A percentile compares a stretch with the other conserved stretches of the same genome.
Conservation (phyloP, 2,888 invertebrate species). For the Lydus trimaculatus region DNA sequence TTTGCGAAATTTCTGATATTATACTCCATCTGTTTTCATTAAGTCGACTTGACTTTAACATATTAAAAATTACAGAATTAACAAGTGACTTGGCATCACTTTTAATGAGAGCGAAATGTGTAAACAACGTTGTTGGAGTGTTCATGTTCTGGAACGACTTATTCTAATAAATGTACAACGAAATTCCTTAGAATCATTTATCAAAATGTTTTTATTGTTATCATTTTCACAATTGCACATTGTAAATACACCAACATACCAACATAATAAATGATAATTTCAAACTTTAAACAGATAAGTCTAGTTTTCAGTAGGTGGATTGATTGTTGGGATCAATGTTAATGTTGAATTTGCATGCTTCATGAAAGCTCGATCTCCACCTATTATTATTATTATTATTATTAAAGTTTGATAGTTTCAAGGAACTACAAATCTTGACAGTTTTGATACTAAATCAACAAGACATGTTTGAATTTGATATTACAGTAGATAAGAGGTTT, state of each 20-base stretch:
- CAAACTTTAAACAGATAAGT: not conserved
- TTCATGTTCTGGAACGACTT: too few species aligned
- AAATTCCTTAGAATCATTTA: not conserved
- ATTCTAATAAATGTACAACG: not conserved
- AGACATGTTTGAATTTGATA: conserved; percentile 16
- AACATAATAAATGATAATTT: not conserved
- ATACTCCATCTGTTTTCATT: not conserved
- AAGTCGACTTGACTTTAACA: too few species aligned
- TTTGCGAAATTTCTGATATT: not conserved
- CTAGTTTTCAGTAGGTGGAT: not conserved
- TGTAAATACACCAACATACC: not conserved
- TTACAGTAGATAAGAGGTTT: not conserved
- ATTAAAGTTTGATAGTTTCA: conserved; percentile 2
- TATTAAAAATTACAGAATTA: too few species aligned
- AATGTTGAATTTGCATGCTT: not conserved
- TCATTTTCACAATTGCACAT: not conserved
- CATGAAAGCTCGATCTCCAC: not conserved
- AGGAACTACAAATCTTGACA: conserved; percentile 11
- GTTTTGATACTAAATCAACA: conserved; percentile 8
- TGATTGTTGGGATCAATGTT: not conserved
- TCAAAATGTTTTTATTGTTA: not conserved
- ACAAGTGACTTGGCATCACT: too few species aligned
- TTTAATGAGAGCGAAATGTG: too few species aligned
- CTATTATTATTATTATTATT: not conserved
- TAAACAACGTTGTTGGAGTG: not conserved